These are phyloP conservation scores for Lucinisca nassula DNA, from an alignment of 2,888 invertebrate species.

Conservation along the genomic window DNA sequence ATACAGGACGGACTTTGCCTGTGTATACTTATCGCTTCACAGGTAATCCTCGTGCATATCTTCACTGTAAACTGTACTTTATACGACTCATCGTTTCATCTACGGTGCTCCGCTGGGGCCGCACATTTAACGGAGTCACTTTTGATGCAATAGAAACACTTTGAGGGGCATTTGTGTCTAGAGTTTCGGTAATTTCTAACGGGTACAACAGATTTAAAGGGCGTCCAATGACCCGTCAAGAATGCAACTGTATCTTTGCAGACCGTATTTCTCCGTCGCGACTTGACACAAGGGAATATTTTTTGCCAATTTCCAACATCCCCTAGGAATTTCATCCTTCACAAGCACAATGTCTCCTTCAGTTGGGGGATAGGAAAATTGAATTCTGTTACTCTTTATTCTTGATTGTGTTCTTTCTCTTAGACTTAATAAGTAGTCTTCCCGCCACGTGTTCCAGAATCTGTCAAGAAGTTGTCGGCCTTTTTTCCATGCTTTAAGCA, in stretches of 20 bases:
- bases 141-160: background rate
- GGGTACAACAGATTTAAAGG: constrained; percentile 33
- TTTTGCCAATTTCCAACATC: constrained; percentile 19
- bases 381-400: constrained; percentile 8
- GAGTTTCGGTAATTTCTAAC: constrained; percentile 5
- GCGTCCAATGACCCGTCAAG: constrained; percentile 17
- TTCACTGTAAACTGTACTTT: background rate
- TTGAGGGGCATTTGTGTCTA: background rate
- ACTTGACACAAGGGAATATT: constrained; percentile 9
- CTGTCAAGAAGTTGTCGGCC: constrained; percentile 12
- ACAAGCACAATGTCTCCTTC: constrained; percentile 24
- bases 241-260: constrained; percentile 14
- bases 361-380: constrained; percentile 1
- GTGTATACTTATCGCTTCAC: background rate
- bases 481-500: background rate
- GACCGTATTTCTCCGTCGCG: constrained; percentile 24
- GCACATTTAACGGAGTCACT: background rate
- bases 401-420: constrained; percentile 17
- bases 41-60: background rate
- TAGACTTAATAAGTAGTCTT: constrained; percentile 32
- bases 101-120: constrained; percentile 5
- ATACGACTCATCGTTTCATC: background rate
- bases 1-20: background rate
- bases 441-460: constrained; percentile 42
- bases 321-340: constrained; percentile 26